These are phyloP conservation scores for Catharus minimus DNA, from an alignment of 2,113 vertebrate species.

Conservation along the genomic window DNA sequence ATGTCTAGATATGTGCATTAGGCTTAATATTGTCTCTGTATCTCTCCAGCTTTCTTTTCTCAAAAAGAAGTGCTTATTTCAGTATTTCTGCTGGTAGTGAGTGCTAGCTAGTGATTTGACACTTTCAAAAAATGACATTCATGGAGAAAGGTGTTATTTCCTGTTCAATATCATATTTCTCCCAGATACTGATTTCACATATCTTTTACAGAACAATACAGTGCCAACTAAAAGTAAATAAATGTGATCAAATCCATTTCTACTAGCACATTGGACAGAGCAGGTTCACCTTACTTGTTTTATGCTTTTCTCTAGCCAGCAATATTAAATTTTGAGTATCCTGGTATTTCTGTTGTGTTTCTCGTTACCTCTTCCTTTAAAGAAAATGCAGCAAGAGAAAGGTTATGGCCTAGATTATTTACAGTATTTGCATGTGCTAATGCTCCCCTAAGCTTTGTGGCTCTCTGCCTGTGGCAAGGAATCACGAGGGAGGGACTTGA, in stretches of 20 bases:
- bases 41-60: background rate
- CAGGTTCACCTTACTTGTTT: background rate
- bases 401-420: background rate
- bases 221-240: background rate
- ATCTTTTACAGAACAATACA: background rate
- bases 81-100: background rate
- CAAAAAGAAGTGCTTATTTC: background rate
- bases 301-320: background rate
- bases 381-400: background rate
- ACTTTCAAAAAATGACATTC: background rate
- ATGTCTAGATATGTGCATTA: background rate
- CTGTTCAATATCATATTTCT: background rate
- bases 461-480: background rate
- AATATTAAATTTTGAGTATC: background rate
- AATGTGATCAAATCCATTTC: background rate
- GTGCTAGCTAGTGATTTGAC: background rate
- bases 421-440: background rate
- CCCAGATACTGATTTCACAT: background rate
- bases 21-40: background rate
- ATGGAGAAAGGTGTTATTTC: background rate
- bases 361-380: background rate
- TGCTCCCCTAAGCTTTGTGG: background rate
- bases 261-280: background rate
- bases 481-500: fast-evolving
- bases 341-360: background rate